A percentile compares a stretch with the other conserved stretches of the same genome.
Conservation (phyloP, 2,797 vertebrate genomes). For the Phrynocephalus vlangalii region DNA sequence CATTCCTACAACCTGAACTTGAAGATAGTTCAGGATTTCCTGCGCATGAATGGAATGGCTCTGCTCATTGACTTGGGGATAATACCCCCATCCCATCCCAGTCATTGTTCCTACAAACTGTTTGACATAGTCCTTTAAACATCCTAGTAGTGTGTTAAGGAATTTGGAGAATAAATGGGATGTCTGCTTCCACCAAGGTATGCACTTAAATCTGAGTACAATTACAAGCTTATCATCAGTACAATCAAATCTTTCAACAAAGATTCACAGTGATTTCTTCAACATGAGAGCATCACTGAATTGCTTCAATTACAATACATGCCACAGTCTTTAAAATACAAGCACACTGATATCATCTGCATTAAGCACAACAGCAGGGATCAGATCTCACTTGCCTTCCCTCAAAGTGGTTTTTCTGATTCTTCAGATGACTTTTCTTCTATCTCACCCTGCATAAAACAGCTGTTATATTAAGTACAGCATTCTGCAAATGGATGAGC, state of each 20-base stretch:
- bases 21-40: background rate
- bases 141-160: background rate
- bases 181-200: background rate
- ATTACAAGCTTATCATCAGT: background rate
- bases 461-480: conserved; percentile 39
- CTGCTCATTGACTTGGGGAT: background rate
- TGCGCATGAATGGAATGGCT: background rate
- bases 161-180: background rate
- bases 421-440: conserved; percentile 20
- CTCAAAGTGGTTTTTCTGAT: conserved; percentile 21
- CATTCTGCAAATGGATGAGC: conserved; percentile 31
- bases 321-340: background rate
- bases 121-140: background rate
- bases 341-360: conserved; percentile 1
- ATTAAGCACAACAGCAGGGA: conserved; percentile 15
- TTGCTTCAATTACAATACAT: background rate
- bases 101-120: too few relatives aligned
- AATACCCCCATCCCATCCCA: background rate
- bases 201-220: background rate
- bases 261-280: background rate
- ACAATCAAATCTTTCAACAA: background rate
- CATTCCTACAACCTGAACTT: background rate
- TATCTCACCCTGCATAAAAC: conserved; percentile 19
- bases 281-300: background rate
- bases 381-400: background rate